A percentile compares a stretch with the other conserved stretches of the same genome.
phyloP scores from a whole-genome alignment of 2,888 invertebrate genomes.

The Nebria salina region DNA sequence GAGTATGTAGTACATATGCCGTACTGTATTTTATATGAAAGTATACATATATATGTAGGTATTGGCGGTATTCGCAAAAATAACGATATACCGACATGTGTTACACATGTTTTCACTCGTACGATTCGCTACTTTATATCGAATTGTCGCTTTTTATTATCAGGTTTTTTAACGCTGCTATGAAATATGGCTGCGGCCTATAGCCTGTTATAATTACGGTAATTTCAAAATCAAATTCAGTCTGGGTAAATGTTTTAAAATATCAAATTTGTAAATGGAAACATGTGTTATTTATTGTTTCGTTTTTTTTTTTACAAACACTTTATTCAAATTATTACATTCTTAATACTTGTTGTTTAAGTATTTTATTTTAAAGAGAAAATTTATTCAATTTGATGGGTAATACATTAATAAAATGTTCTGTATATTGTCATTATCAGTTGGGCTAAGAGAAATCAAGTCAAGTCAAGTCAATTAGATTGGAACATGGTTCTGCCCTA shows the following conservation, averaged over 20 bases:
- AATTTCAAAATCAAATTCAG: not conserved
- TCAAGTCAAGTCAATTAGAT: too few relatives aligned
- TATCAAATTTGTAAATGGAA: not conserved
- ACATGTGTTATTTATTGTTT: not conserved
- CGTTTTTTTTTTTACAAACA: not conserved
- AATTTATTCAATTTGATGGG: too few relatives aligned
- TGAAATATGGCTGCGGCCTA: slow-evolving; percentile 8
- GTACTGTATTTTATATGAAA: not conserved
- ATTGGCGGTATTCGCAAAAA: slow-evolving; percentile 2
- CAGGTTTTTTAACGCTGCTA: not conserved
- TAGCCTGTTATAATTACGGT: not conserved
- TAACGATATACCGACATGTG: slow-evolving; percentile 17
- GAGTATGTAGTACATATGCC: not conserved
- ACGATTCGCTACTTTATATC: slow-evolving; percentile 3
- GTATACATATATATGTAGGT: not conserved
- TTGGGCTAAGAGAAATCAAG: too few relatives aligned
- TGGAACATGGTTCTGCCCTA: too few relatives aligned
- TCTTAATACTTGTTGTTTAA: too few relatives aligned
- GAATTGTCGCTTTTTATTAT: slow-evolving; percentile 18
- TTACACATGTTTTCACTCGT: slow-evolving; percentile 20
- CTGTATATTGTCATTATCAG: too few relatives aligned
- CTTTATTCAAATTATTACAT: not conserved
- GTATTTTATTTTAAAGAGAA: too few relatives aligned
- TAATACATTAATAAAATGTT: too few relatives aligned
- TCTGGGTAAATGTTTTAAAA: not conserved